A percentile compares a stretch with the other conserved stretches of the same genome.
Conservation (phyloP, 2,113 vertebrate species). For the Alligator sinensis region DNA sequence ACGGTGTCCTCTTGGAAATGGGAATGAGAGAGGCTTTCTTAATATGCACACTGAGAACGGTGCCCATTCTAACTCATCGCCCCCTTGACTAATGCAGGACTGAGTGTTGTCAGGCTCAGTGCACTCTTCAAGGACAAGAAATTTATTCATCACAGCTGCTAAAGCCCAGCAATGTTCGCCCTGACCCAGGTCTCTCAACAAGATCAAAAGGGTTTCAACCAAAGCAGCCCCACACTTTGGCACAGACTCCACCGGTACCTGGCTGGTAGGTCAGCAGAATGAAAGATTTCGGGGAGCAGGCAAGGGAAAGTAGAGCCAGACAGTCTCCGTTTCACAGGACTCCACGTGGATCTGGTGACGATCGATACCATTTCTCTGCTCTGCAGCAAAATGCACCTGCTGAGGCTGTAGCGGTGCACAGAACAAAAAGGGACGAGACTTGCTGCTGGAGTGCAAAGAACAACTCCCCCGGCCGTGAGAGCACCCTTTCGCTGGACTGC, state of each 20-base stretch:
- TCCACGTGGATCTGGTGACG: too few species aligned
- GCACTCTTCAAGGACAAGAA: background rate
- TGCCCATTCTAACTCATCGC: background rate
- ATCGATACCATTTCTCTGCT: too few species aligned
- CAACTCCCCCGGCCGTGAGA: background rate
- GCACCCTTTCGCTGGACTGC: background rate
- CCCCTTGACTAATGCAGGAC: background rate
- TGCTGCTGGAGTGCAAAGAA: background rate
- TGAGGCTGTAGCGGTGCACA: background rate
- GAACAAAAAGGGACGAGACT: background rate
- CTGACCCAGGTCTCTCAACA: too few species aligned
- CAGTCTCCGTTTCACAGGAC: too few species aligned
- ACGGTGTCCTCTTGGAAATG: background rate
- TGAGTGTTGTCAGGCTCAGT: too few species aligned
- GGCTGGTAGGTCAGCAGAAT: too few species aligned
- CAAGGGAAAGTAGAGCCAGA: too few species aligned
- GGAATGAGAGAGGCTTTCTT: background rate
- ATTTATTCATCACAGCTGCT: background rate
- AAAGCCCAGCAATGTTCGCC: too few species aligned
- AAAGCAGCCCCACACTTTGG: too few species aligned
- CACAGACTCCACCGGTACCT: too few species aligned
- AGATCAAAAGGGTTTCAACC: too few species aligned
- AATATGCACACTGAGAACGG: background rate
- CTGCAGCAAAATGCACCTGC: background rate
- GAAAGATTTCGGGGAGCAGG: too few species aligned